These are phyloP conservation scores for Atrina japonica DNA, from an alignment of 2,888 invertebrate species.

Conservation along the genomic window DNA sequence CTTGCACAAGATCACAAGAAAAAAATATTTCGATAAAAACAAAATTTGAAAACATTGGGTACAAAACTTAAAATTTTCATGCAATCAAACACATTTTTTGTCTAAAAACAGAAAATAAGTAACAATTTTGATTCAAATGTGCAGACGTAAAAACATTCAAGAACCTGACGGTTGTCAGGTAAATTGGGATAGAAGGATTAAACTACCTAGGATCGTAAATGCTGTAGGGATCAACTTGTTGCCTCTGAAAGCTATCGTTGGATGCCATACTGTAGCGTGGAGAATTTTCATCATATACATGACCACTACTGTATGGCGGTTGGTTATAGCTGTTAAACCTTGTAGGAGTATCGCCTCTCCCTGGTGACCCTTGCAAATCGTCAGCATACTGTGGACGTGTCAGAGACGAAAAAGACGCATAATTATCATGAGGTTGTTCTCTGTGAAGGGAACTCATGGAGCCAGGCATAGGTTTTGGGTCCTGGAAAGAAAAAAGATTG, in stretches of 20 bases:
- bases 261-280: constrained; percentile 47
- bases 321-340: constrained; percentile 65
- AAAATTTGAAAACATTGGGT: no score
- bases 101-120: constrained; percentile 1
- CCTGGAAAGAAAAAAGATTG: constrained; percentile 12
- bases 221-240: constrained; percentile 36
- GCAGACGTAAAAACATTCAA: neutral
- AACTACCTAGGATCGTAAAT: constrained; percentile 43
- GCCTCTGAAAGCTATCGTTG: constrained; percentile 43
- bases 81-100: neutral
- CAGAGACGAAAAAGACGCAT: constrained; percentile 60
- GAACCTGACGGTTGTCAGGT: neutral
- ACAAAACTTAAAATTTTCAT: neutral
- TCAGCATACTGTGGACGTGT: constrained; percentile 44
- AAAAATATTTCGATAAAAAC: no score
- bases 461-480: constrained; percentile 39
- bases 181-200: constrained; percentile 28
- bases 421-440: constrained; percentile 60
- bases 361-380: constrained; percentile 52
- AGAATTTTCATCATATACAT: constrained; percentile 56
- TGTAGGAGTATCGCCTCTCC: constrained; percentile 58
- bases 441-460: constrained; percentile 33
- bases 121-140: neutral
- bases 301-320: constrained; percentile 30
- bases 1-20: no score